Conservation (phyloP, 1,140 invertebrate genomes). For the Hydropsyche tenuis region DNA sequence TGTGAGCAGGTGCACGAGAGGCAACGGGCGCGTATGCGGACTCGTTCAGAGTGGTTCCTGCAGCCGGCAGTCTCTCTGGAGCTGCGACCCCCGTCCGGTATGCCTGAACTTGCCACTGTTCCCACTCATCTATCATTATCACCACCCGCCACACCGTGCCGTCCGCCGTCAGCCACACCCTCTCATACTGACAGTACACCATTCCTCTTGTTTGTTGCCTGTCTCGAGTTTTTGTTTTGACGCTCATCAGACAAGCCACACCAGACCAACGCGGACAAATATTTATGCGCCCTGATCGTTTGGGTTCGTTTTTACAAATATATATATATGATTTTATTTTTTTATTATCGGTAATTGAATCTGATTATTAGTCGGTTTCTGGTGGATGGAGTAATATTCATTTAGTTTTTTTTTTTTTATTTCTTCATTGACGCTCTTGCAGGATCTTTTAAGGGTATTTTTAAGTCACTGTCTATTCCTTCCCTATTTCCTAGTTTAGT, state of each 20-base stretch:
- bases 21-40: constrained; percentile 91
- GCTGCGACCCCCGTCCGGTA: constrained; percentile 62
- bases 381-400: constrained; percentile 24
- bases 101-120: constrained; percentile 51
- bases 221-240: constrained; percentile 64
- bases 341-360: neutral
- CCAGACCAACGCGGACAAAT: neutral
- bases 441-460: no score
- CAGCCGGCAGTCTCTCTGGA: constrained; percentile 70
- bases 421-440: no score
- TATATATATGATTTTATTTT: constrained; percentile 7
- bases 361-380: constrained; percentile 9
- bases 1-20: constrained; percentile 84
- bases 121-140: constrained; percentile 31
- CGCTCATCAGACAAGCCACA: constrained; percentile 8
- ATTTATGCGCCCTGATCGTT: neutral
- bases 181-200: constrained; percentile 56
- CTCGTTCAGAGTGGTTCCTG: constrained; percentile 93
- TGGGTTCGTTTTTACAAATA: neutral
- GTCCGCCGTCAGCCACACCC: constrained; percentile 41
- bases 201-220: constrained; percentile 63
- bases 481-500: no score
- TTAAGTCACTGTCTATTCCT: no score
- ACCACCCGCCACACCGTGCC: constrained; percentile 32
- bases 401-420: neutral